Conservation (phyloP, 2,888 invertebrate species). For the Seladonia tumulorum region DNA sequence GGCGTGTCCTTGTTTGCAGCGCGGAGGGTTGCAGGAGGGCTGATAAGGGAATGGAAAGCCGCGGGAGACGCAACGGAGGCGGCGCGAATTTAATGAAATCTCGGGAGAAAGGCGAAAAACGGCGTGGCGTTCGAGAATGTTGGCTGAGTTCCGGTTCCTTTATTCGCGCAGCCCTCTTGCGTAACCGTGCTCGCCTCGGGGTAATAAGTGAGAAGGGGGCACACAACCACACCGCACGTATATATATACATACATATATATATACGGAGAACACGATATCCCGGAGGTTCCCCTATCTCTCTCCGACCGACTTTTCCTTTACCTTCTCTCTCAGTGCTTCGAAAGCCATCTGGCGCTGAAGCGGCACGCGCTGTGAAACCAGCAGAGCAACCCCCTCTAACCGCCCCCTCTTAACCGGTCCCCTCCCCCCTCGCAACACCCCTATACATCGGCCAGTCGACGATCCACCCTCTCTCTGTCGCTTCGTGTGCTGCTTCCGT, state of each 20-base stretch:
- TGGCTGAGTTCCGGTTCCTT: conserved; percentile 50
- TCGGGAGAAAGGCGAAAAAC: conserved; percentile 20
- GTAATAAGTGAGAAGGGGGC: conserved; percentile 59
- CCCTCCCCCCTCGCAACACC: conserved; percentile 42
- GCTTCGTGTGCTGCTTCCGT: background rate
- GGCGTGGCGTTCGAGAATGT: conserved; percentile 33
- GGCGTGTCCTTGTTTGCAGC: no score
- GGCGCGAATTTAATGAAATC: conserved; percentile 47
- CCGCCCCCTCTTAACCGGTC: conserved; percentile 47
- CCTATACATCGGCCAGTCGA: conserved; percentile 41
- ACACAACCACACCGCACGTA: background rate
- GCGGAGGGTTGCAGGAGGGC: background rate
- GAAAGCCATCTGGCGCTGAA: conserved; percentile 71
- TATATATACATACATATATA: background rate
- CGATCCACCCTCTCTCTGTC: conserved; percentile 48
- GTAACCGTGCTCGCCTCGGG: conserved; percentile 65
- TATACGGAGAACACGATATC: conserved; percentile 19
- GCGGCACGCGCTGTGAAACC: conserved; percentile 73
- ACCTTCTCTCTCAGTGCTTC: conserved; percentile 47
- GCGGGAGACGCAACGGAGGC: background rate
- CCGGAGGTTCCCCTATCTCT: conserved; percentile 5
- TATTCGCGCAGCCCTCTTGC: conserved; percentile 57
- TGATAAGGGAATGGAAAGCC: background rate
- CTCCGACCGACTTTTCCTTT: conserved; percentile 34
- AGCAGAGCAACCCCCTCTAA: conserved; percentile 28